Conservation (phyloP, 2,888 invertebrate species). For the Apomyelois bistriatella region DNA sequence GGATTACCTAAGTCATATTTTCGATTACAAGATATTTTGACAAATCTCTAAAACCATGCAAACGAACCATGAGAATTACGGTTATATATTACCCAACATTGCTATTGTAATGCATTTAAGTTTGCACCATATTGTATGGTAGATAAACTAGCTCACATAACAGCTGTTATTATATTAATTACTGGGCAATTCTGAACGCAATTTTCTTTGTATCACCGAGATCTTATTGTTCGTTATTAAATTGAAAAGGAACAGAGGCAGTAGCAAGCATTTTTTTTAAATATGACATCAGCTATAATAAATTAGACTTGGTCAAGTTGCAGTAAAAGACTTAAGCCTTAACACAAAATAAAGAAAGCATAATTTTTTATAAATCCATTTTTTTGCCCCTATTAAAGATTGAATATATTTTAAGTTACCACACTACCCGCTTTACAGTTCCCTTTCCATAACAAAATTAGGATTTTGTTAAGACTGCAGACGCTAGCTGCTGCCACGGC, state of each 20-base stretch:
- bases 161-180: constrained; percentile 13
- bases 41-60: neutral
- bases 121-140: constrained; percentile 8
- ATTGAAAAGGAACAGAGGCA: neutral
- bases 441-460: no score
- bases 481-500: no score
- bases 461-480: no score
- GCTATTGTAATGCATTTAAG: constrained; percentile 3
- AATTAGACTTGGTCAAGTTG: no score
- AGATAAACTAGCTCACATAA: constrained; percentile 3
- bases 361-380: no score
- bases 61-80: constrained; percentile 8
- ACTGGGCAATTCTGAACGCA: constrained; percentile 6
- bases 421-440: no score
- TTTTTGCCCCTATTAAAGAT: no score
- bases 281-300: no score
- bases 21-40: neutral
- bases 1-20: neutral
- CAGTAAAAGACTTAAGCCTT: no score
- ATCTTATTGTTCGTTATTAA: constrained; percentile 11
- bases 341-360: no score
- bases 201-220: constrained; percentile 1
- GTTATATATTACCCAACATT: neutral
- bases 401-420: no score
- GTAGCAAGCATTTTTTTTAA: neutral